Percentiles rank a stretch among this genome's conserved stretches.
Evolutionary conservation across 2,113 vertebrate genomes (phyloP).

Genomic region (Seriola aureovittata): DNA sequence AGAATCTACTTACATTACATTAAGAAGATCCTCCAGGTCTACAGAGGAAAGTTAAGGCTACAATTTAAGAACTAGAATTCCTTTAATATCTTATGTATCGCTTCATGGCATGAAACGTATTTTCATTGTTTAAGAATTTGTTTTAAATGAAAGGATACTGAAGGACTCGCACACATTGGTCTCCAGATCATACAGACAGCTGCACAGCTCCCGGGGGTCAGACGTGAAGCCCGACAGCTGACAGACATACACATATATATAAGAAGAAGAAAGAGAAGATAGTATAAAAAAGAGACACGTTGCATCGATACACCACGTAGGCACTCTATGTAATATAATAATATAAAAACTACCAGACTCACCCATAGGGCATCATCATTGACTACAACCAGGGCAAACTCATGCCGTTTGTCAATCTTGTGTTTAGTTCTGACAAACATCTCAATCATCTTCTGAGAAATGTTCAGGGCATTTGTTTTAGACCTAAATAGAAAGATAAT

Average conservation of each 20-base stretch:
- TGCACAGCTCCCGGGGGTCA: constrained; percentile 95
- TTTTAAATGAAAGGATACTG: constrained; percentile 89
- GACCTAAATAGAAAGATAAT: constrained; percentile 79
- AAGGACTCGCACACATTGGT: constrained; percentile 93
- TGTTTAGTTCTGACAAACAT: constrained; percentile 98
- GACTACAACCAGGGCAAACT: constrained; percentile 94
- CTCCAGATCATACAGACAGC: constrained; percentile 96
- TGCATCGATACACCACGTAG: not conserved
- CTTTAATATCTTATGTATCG: not conserved
- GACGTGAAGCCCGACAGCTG: constrained; percentile 97
- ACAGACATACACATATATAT: not conserved
- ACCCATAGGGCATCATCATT: constrained; percentile 96
- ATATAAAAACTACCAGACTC: too few relatives aligned
- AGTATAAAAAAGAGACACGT: not conserved
- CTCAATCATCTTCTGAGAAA: constrained; percentile 99
- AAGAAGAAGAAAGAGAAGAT: not conserved
- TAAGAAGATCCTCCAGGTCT: constrained; percentile 97
- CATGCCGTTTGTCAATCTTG: constrained; percentile 95
- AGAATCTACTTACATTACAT: constrained; percentile 90
- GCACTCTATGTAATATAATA: too few relatives aligned
- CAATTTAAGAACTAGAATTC: constrained; percentile 39
- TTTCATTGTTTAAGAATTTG: not conserved
- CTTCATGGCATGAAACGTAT: not conserved
- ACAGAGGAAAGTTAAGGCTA: constrained; percentile 35
- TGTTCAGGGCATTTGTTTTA: constrained; percentile 94